phyloP scores from a whole-genome alignment of 2,113 vertebrate genomes.

The Calonectris borealis region DNA sequence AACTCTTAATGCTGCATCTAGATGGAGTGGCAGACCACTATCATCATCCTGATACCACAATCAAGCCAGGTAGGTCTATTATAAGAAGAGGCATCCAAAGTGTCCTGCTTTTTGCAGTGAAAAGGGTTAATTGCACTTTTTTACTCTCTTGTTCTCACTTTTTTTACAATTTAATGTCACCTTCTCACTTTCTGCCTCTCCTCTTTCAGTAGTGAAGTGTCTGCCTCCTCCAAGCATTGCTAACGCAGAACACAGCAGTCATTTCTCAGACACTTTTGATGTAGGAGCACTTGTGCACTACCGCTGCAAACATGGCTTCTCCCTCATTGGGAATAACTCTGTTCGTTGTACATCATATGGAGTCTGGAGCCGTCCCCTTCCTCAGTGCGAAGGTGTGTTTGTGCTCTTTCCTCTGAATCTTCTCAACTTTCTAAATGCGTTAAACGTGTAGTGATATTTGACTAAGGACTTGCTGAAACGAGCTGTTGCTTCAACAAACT shows the following conservation, averaged over 20 bases:
- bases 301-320: neutral
- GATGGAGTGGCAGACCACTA: neutral
- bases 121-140: neutral
- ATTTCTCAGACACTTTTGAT: neutral
- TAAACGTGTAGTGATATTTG: neutral
- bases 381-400: conserved; percentile 22
- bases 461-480: neutral
- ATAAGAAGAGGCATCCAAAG: neutral
- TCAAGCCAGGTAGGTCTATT: neutral
- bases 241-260: neutral
- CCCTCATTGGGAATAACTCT: conserved; percentile 19
- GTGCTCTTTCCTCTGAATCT: neutral
- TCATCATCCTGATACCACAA: neutral
- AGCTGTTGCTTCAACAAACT: neutral
- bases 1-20: neutral
- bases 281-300: conserved; percentile 37
- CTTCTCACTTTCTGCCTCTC: neutral
- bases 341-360: neutral
- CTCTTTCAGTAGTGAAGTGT: neutral
- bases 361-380: conserved; percentile 43
- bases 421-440: neutral
- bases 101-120: neutral
- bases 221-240: conserved; percentile 25
- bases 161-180: neutral
- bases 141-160: neutral